Conservation (phyloP, 2,888 invertebrate genomes). For the Tryphoninae sp. region DNA sequence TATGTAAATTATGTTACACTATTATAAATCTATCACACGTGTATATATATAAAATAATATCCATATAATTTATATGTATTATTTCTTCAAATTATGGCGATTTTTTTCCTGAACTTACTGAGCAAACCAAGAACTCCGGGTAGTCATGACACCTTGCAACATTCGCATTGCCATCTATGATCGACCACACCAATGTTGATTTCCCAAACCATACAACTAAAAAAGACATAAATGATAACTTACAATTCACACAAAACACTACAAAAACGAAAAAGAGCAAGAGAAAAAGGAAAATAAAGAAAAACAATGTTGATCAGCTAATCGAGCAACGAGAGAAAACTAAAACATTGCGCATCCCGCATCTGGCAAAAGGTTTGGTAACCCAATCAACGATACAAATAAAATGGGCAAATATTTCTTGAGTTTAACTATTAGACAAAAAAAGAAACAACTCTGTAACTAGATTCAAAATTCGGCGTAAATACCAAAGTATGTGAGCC, state of each 20-base stretch:
- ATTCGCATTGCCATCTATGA: not conserved
- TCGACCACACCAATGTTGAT: not conserved
- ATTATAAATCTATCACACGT: not conserved
- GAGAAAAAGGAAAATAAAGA: no score
- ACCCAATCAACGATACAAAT: not conserved
- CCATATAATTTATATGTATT: not conserved
- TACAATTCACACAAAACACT: no score
- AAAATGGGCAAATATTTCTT: not conserved
- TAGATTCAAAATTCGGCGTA: slow-evolving; percentile 65
- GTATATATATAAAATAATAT: not conserved
- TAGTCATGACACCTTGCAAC: not conserved
- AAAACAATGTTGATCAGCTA: no score
- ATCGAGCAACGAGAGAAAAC: no score
- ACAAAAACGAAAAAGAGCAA: no score
- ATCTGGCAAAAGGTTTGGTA: not conserved
- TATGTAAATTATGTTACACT: not conserved
- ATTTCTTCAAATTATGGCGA: not conserved
- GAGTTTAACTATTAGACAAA: not conserved
- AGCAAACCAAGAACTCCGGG: no score
- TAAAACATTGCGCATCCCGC: no score
- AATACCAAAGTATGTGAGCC: slow-evolving; percentile 75
- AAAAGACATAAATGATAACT: not conserved
- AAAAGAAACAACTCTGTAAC: not conserved
- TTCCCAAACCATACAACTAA: no score
- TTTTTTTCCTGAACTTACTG: no score